A percentile compares a stretch with the other conserved stretches of the same genome.
Conservation (phyloP, 2,888 invertebrate species). For the Trichopria drosophilae region DNA sequence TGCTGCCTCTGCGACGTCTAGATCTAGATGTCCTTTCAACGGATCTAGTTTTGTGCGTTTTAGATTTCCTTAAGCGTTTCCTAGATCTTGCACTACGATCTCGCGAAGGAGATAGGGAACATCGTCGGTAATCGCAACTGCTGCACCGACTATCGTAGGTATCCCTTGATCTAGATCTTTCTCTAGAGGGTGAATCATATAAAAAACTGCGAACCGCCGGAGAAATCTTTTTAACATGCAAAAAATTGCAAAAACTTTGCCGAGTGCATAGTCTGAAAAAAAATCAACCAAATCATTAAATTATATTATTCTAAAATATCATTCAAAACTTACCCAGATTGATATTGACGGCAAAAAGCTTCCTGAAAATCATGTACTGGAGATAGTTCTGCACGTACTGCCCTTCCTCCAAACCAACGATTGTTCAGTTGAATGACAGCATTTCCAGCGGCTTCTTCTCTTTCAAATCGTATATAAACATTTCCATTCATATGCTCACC, state of each 20-base stretch:
- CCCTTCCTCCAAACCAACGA: constrained; percentile 98
- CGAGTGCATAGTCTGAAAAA: constrained; percentile 84
- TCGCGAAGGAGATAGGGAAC: constrained; percentile 66
- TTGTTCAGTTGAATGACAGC: constrained; percentile 97
- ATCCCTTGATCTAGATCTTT: constrained; percentile 49
- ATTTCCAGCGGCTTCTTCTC: constrained; percentile 97
- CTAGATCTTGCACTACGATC: constrained; percentile 55
- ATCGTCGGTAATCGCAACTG: too few relatives aligned
- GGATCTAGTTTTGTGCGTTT: too few relatives aligned
- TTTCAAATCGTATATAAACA: constrained; percentile 98
- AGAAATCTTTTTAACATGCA: constrained; percentile 99
- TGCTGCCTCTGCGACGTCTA: too few relatives aligned
- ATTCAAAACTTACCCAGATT: constrained; percentile 81
- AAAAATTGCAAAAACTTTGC: constrained; percentile 99
- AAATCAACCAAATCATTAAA: not conserved
- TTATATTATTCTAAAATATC: too few relatives aligned
- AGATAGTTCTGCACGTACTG: constrained; percentile 96
- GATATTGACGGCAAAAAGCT: constrained; percentile 98
- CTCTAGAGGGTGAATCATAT: constrained; percentile 71
- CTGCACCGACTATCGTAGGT: too few relatives aligned
- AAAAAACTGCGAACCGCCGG: constrained; percentile 85
- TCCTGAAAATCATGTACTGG: constrained; percentile 99
- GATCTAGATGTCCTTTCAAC: too few relatives aligned
- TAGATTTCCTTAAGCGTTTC: too few relatives aligned
- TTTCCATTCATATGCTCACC: constrained; percentile 98